A percentile compares a stretch with the other conserved stretches of the same genome.
These are phyloP conservation scores for Oxyteleia sp. DNA, from an alignment of 2,888 invertebrate species.

Conservation along the genomic window DNA sequence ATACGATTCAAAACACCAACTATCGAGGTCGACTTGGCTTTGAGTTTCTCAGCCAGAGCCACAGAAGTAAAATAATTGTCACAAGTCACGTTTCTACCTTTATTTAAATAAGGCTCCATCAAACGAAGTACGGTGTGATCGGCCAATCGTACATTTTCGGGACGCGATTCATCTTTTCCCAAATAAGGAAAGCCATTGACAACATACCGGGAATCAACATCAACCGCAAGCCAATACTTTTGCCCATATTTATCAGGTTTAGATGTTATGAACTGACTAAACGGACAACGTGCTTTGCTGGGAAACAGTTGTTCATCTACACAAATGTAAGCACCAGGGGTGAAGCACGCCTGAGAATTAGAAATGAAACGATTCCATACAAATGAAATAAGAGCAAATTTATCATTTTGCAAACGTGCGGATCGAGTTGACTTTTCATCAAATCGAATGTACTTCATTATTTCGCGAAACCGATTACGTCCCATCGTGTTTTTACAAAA, in stretches of 20 bases:
- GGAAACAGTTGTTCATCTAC: conserved; percentile 79
- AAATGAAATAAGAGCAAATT: conserved; percentile 56
- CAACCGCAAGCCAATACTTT: conserved; percentile 73
- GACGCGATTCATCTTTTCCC: conserved; percentile 69
- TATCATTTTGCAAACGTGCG: conserved; percentile 27
- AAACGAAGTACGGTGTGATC: conserved; percentile 19
- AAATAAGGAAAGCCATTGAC: conserved; percentile 78
- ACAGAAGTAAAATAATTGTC: conserved; percentile 29
- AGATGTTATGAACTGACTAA: conserved; percentile 80
- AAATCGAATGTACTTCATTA: conserved; percentile 62
- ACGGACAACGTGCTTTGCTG: conserved; percentile 78
- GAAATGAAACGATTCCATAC: conserved; percentile 77
- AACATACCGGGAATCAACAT: conserved; percentile 76
- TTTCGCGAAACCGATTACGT: conserved; percentile 74
- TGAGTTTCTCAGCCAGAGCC: background rate
- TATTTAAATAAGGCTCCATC: conserved; percentile 11
- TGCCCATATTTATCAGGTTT: no score
- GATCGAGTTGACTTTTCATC: conserved; percentile 37
- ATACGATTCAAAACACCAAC: conserved; percentile 15
- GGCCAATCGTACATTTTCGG: background rate
- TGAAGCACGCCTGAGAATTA: conserved; percentile 72
- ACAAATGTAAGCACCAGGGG: conserved; percentile 74
- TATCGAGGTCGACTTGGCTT: conserved; percentile 7
- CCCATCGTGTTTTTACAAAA: conserved; percentile 76
- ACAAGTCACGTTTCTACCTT: conserved; percentile 19